Evolutionary conservation across 1,140 invertebrate species (phyloP).

Genomic region (Ceratoteleas bidentatus): DNA sequence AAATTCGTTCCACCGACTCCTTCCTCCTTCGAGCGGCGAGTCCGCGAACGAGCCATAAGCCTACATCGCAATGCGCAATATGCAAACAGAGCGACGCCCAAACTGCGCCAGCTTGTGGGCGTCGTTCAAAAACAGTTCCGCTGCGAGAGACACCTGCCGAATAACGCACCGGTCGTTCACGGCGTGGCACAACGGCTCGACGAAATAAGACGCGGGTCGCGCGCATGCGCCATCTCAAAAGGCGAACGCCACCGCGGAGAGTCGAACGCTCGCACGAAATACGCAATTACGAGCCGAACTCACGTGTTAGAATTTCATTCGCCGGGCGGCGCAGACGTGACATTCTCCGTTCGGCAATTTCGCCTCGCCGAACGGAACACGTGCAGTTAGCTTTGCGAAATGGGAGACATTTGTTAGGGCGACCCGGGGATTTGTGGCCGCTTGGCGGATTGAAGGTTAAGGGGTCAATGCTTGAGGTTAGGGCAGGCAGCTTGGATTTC

Average conservation of each 20-base stretch:
- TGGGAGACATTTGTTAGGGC: too few relatives aligned
- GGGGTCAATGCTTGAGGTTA: too few relatives aligned
- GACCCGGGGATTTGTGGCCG: too few relatives aligned
- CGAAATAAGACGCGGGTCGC: conserved; percentile 15
- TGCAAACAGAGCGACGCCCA: conserved; percentile 55
- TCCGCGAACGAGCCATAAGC: too few relatives aligned
- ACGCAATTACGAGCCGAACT: conserved; percentile 25
- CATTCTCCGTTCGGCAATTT: too few relatives aligned
- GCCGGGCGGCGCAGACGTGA: background rate
- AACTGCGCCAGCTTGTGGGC: conserved; percentile 60
- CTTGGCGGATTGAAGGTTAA: too few relatives aligned
- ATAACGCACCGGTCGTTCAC: conserved; percentile 59
- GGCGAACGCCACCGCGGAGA: conserved; percentile 17
- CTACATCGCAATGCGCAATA: conserved; percentile 54
- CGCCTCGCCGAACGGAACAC: too few relatives aligned
- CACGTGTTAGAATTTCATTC: conserved; percentile 35
- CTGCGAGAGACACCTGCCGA: conserved; percentile 62
- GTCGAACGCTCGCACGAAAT: conserved; percentile 33
- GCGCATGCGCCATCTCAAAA: conserved; percentile 24
- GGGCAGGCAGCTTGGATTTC: too few relatives aligned
- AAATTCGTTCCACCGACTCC: too few relatives aligned
- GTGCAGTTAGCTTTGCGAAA: too few relatives aligned
- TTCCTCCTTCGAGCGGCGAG: too few relatives aligned
- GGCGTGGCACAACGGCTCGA: conserved; percentile 28
- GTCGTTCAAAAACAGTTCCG: conserved; percentile 59